phyloP scores from a whole-genome alignment of 1,140 invertebrate genomes.

The Lepidotrigona ventralis region DNA sequence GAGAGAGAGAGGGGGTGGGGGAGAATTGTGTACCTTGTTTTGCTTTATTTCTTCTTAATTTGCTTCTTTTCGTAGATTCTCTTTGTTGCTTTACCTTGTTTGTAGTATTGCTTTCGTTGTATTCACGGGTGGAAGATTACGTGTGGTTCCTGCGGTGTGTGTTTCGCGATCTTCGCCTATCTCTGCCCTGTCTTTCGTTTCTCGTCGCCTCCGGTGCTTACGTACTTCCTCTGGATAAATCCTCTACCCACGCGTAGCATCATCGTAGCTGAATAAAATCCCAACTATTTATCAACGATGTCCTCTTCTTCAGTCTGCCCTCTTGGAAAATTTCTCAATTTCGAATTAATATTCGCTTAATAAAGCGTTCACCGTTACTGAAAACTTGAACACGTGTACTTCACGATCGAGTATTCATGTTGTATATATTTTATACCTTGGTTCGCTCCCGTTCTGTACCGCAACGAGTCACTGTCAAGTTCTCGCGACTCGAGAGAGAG shows the following conservation, averaged over 20 bases:
- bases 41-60: slow-evolving; percentile 12
- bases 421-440: not conserved
- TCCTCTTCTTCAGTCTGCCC: not conserved
- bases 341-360: not conserved
- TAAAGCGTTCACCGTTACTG: not conserved
- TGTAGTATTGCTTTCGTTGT: slow-evolving; percentile 80
- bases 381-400: not conserved
- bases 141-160: not conserved
- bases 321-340: not conserved
- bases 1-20: not conserved
- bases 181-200: slow-evolving; percentile 1
- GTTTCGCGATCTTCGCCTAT: not conserved
- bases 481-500: too few species aligned
- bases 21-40: slow-evolving; percentile 34
- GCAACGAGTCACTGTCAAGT: not conserved
- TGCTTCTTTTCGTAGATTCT: slow-evolving; percentile 22
- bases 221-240: not conserved
- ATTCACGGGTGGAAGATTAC: slow-evolving; percentile 75
- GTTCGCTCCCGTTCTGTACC: not conserved
- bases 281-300: not conserved
- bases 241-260: not conserved
- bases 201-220: not conserved
- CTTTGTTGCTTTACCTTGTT: slow-evolving; percentile 73
- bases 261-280: not conserved
- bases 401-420: not conserved